Percentiles rank a stretch among this genome's conserved stretches.
These are phyloP conservation scores for Ceriagrion tenellum DNA, from an alignment of 2,888 invertebrate genomes.

Conservation along the genomic window DNA sequence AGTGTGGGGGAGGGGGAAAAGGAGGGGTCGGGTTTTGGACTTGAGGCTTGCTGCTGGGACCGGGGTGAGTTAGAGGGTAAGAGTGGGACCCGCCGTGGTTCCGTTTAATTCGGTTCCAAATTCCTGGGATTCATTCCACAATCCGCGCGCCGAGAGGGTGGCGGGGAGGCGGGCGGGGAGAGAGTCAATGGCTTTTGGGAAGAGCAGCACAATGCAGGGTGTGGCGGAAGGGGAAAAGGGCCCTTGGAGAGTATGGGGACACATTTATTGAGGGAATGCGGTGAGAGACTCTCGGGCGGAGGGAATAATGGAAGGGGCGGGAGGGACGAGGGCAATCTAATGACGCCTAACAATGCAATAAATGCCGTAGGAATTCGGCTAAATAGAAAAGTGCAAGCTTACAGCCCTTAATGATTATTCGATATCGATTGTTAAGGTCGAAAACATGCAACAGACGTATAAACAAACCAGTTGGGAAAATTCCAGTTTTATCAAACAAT, in stretches of 20 bases:
- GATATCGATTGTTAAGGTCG: neutral
- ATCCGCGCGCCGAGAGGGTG: neutral
- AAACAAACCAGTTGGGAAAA: too few relatives aligned
- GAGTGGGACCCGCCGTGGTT: neutral
- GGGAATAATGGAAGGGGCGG: neutral
- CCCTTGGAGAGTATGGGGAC: neutral
- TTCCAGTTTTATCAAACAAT: too few relatives aligned
- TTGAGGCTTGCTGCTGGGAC: neutral
- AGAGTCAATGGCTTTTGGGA: neutral
- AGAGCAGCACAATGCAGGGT: constrained; percentile 33
- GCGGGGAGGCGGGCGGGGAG: neutral
- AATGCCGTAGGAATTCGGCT: neutral
- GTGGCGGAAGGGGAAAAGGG: neutral
- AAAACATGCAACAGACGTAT: too few relatives aligned
- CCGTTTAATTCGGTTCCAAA: constrained; percentile 58
- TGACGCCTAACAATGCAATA: constrained; percentile 49
- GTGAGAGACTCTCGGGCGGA: neutral
- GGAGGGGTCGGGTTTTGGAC: neutral
- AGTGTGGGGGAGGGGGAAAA: neutral
- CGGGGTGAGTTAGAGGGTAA: neutral
- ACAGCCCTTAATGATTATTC: neutral
- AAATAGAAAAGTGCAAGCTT: neutral
- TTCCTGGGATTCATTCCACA: constrained; percentile 64
- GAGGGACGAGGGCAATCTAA: constrained; percentile 23
- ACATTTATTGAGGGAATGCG: neutral